These are phyloP conservation scores for Entomobrya proxima DNA, from an alignment of 2,888 invertebrate genomes.

Conservation along the genomic window DNA sequence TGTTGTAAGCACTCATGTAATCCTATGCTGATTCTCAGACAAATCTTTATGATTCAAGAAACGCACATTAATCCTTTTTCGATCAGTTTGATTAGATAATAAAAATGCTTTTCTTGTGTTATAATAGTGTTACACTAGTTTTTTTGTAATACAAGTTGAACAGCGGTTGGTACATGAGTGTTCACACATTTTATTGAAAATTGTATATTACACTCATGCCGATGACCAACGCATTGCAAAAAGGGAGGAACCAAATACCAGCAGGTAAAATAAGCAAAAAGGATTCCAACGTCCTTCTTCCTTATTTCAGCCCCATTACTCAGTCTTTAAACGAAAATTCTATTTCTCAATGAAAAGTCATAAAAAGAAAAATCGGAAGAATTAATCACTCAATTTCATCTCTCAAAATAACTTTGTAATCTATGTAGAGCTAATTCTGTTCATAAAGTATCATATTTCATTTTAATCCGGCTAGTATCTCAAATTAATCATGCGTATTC, in stretches of 20 bases:
- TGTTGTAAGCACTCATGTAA: neutral
- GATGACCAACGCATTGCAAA: neutral
- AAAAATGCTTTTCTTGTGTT: no score
- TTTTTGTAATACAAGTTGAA: neutral
- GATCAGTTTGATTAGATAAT: neutral
- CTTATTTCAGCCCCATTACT: conserved; percentile 10
- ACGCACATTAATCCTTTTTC: neutral
- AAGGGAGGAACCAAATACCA: conserved; percentile 14
- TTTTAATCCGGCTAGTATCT: neutral
- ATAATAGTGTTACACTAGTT: no score
- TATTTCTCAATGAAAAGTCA: conserved; percentile 3
- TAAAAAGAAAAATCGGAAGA: neutral
- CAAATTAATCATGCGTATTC: neutral
- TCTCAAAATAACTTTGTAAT: neutral
- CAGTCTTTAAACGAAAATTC: neutral
- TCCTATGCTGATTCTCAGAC: neutral
- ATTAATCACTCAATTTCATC: conserved; percentile 6
- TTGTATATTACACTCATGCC: no score
- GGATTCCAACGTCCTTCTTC: neutral
- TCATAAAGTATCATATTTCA: neutral
- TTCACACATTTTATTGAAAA: neutral
- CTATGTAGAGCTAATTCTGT: neutral
- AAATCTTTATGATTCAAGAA: neutral
- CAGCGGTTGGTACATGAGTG: conserved; percentile 23
- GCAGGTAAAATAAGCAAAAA: neutral